Percentiles rank a stretch among this genome's conserved stretches.
Conservation (phyloP, 2,888 invertebrate genomes). For the Hemicrepidius hirtus region DNA sequence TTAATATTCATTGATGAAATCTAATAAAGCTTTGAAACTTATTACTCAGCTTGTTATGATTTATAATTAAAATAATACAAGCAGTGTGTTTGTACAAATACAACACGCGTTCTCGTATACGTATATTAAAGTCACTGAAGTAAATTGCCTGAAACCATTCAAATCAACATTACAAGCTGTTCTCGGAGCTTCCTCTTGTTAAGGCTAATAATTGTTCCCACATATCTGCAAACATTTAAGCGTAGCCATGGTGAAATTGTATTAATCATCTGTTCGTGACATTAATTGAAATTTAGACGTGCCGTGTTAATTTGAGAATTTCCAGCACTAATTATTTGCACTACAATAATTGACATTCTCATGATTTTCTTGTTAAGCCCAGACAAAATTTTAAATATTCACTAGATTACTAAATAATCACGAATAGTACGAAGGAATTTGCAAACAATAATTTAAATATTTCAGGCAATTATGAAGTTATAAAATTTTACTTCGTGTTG, state of each 20-base stretch:
- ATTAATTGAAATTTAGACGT: slow-evolving; percentile 18
- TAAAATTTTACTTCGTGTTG: too few relatives aligned
- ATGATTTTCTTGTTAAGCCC: neutral
- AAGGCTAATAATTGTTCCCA: neutral
- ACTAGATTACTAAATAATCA: too few relatives aligned
- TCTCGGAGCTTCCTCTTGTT: slow-evolving; percentile 3
- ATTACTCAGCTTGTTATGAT: too few relatives aligned
- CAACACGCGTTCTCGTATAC: neutral
- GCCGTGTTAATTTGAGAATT: neutral
- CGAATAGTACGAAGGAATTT: too few relatives aligned
- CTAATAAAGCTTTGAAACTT: too few relatives aligned
- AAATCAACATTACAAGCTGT: slow-evolving; percentile 7
- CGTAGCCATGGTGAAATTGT: neutral
- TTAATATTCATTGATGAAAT: neutral
- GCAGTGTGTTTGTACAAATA: neutral
- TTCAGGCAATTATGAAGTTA: too few relatives aligned
- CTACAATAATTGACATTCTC: neutral
- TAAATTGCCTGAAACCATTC: slow-evolving; percentile 1
- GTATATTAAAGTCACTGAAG: neutral
- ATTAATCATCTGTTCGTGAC: slow-evolving; percentile 7
- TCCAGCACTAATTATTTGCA: slow-evolving; percentile 1
- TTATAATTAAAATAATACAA: neutral
- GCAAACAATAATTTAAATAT: too few relatives aligned
- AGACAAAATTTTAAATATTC: too few relatives aligned
- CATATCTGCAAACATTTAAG: slow-evolving; percentile 6